Evolutionary conservation across 2,113 vertebrate species (phyloP).

Genomic region (Bubo bubo): DNA sequence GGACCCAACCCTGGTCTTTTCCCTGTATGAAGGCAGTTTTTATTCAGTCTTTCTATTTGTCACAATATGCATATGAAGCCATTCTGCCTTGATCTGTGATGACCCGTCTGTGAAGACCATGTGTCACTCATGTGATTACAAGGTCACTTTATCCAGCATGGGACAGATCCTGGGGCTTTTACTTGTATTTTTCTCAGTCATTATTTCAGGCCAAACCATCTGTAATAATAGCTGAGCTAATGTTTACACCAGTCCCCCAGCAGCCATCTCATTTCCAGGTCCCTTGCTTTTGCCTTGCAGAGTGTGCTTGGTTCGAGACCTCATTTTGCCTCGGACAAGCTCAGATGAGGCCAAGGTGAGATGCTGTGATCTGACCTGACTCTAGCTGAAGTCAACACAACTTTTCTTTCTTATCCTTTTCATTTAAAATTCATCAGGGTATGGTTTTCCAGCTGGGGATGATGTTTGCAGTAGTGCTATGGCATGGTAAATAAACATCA

Average conservation of each 20-base stretch:
- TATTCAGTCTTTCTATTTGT: not conserved
- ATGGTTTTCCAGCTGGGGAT: not conserved
- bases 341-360: not conserved
- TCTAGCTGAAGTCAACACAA: not conserved
- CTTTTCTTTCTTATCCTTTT: not conserved
- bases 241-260: not conserved
- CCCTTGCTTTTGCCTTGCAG: not conserved
- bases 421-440: not conserved
- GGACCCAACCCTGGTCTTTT: not conserved
- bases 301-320: accelerated
- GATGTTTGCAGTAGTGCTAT: not conserved
- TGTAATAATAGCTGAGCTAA: not conserved
- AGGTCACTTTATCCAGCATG: not conserved
- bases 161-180: not conserved
- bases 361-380: not conserved
- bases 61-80: not conserved
- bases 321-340: not conserved
- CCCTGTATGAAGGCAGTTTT: not conserved
- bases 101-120: accelerated
- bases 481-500: not conserved
- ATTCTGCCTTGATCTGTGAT: not conserved
- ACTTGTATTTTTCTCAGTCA: not conserved
- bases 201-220: not conserved
- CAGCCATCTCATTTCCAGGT: not conserved
- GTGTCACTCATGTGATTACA: accelerated